Conservation (phyloP, 2,888 invertebrate species). For the Lingula anatina region DNA sequence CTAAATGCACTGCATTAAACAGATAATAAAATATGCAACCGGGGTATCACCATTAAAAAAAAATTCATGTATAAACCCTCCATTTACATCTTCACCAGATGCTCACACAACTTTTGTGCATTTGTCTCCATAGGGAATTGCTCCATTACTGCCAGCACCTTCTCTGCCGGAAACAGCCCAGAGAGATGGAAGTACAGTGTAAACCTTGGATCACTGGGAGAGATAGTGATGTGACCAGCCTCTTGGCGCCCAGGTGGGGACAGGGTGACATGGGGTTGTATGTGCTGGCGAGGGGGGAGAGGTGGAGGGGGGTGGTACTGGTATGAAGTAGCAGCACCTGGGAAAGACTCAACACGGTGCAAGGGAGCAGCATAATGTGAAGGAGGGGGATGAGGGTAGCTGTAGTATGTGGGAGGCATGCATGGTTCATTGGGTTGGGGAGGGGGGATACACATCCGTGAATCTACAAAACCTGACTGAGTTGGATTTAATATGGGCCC, state of each 20-base stretch:
- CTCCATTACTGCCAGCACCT: slow-evolving; percentile 83
- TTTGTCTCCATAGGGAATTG: slow-evolving; percentile 83
- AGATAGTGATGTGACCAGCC: slow-evolving; percentile 12
- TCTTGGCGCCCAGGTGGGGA: background rate
- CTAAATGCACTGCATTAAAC: too few species aligned
- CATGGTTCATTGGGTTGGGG: too few species aligned
- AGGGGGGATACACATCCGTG: too few species aligned
- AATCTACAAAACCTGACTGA: too few species aligned
- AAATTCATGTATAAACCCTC: too few species aligned
- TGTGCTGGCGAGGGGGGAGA: background rate
- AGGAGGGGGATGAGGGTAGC: background rate
- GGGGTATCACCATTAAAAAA: too few species aligned
- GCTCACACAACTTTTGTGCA: slow-evolving; percentile 74
- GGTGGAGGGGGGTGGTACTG: background rate
- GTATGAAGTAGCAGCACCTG: too few species aligned
- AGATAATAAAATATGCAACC: too few species aligned
- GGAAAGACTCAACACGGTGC: too few species aligned
- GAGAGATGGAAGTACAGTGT: slow-evolving; percentile 81
- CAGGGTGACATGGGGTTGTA: too few species aligned
- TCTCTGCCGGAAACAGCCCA: slow-evolving; percentile 85
- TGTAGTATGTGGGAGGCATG: background rate
- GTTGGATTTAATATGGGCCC: too few species aligned
- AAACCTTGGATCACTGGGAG: slow-evolving; percentile 62
- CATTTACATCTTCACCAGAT: background rate
- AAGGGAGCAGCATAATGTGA: background rate